Conservation (phyloP, 2,888 invertebrate species). For the Cybosia mesomella region DNA sequence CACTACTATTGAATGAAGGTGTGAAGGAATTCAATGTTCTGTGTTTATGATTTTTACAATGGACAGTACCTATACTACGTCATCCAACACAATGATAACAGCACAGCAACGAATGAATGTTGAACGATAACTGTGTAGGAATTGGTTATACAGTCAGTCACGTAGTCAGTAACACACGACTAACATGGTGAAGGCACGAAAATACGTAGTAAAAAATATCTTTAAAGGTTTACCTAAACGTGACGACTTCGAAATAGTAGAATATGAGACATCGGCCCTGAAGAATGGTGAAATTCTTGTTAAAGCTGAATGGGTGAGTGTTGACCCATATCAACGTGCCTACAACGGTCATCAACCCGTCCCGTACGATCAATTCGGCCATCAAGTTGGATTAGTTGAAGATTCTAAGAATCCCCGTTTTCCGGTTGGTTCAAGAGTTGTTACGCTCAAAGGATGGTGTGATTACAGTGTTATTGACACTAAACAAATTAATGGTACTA, state of each 20-base stretch:
- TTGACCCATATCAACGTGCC: constrained; percentile 58
- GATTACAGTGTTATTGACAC: constrained; percentile 51
- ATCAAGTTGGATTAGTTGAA: constrained; percentile 76
- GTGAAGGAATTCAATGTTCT: background rate
- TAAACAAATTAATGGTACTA: constrained; percentile 13
- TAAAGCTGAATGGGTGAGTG: constrained; percentile 63
- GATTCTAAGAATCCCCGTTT: constrained; percentile 88
- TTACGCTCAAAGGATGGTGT: constrained; percentile 65
- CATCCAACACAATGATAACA: constrained; percentile 2
- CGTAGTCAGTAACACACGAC: background rate
- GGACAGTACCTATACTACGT: background rate
- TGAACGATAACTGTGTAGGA: constrained; percentile 1
- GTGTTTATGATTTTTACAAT: background rate
- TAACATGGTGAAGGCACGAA: constrained; percentile 82
- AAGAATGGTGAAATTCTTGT: constrained; percentile 61
- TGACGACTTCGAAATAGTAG: constrained; percentile 85
- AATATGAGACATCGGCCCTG: constrained; percentile 77
- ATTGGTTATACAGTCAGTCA: background rate
- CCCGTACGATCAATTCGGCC: constrained; percentile 67
- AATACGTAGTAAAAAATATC: constrained; percentile 70
- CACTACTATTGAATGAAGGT: background rate
- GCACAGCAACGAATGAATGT: background rate
- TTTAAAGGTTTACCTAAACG: constrained; percentile 87
- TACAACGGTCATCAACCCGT: constrained; percentile 40
- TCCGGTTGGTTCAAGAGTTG: constrained; percentile 87